Conservation (phyloP, 2,797 vertebrate species). For the Naso thynnoides region DNA sequence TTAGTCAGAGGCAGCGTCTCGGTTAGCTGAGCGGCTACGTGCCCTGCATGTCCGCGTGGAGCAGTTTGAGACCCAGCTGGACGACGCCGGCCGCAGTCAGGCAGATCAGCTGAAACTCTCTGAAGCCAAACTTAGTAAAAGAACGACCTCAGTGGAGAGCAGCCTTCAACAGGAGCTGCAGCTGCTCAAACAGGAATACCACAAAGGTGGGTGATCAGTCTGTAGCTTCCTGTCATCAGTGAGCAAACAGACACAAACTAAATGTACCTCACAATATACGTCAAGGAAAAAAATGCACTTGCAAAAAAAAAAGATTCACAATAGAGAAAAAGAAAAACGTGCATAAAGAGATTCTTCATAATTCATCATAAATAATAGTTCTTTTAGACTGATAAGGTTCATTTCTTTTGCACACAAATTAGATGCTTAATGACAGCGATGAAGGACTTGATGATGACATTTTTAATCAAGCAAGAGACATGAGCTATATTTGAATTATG, state of each 20-base stretch:
- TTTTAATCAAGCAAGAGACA: slow-evolving; percentile 26
- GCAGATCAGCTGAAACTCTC: slow-evolving; percentile 71
- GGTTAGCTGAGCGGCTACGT: slow-evolving; percentile 72
- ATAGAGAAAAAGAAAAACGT: neutral
- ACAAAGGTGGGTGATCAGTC: slow-evolving; percentile 82
- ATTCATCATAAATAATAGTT: neutral
- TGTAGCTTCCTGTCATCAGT: slow-evolving; percentile 39
- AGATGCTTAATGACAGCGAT: slow-evolving; percentile 19
- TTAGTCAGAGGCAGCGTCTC: slow-evolving; percentile 81
- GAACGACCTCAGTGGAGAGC: slow-evolving; percentile 81
- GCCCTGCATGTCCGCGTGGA: slow-evolving; percentile 78
- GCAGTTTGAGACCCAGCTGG: slow-evolving; percentile 67
- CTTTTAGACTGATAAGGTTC: neutral
- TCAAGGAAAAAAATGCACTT: slow-evolving; percentile 32
- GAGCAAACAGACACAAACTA: slow-evolving; percentile 42
- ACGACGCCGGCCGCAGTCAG: slow-evolving; percentile 47
- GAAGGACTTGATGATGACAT: slow-evolving; percentile 31
- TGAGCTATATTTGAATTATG: neutral
- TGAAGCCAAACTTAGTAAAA: slow-evolving; percentile 79
- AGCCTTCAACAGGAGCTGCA: slow-evolving; percentile 85
- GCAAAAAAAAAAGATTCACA: neutral
- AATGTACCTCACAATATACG: neutral
- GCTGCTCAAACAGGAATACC: slow-evolving; percentile 87
- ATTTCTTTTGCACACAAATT: slow-evolving; percentile 22
- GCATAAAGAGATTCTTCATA: neutral